Evolutionary conservation across 2,888 invertebrate species (phyloP), one percentile per base, ranked within the genome.

Genomic region (Marasmarcha lunaedactyla): DNA sequence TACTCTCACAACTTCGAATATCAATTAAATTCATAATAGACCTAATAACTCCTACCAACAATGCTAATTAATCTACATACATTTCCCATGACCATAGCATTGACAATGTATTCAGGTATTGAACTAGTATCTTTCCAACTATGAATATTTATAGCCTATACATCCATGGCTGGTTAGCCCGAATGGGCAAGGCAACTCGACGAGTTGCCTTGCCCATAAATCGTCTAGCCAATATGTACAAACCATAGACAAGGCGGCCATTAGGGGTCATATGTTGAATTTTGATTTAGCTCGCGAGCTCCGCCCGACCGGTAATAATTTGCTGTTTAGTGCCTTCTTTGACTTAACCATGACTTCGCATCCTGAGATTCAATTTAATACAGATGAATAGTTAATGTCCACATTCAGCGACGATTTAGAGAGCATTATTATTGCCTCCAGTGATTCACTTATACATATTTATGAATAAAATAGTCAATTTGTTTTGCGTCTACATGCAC

Each of bases 291-390:
- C n/a, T n/a, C n/a, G n/a, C n/a, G n/a, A n/a, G n/a, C n/a, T n/a
- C n/a, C n/a, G n/a, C n/a, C n/a, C n/a, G n/a, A n/a, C n/a, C n/a
- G n/a, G n/a, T n/a, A n/a, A n/a, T n/a, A n/a, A n/a, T n/a, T n/a
- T n/a, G n/a, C n/a, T n/a, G n/a, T n/a, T n/a, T n/a, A n/a, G n/a
- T n/a, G n/a, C n/a, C n/a, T n/a, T n/a, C n/a, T n/a, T n/a, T n/a
- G n/a, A n/a, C n/a, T n/a, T n/a, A n/a, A n/a, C n/a, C n/a, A n/a
- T n/a, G n/a, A n/a, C n/a, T n/a, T n/a, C n/a, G n/a, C n/a, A n/a
- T n/a, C n/a, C n/a, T n/a, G n/a, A 57, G 58, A 67, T 69, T 69
- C 62, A 70, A 71, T 73, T 61, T 71, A 70, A 70, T 67, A 59
- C 57, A 51, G 47, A 51, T 57, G 61, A 67, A 70, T 69, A 64